Percentiles rank a stretch among this genome's conserved stretches.
Evolutionary conservation across 2,797 vertebrate species (phyloP).

Genomic region (Sebastolobus altivelis): DNA sequence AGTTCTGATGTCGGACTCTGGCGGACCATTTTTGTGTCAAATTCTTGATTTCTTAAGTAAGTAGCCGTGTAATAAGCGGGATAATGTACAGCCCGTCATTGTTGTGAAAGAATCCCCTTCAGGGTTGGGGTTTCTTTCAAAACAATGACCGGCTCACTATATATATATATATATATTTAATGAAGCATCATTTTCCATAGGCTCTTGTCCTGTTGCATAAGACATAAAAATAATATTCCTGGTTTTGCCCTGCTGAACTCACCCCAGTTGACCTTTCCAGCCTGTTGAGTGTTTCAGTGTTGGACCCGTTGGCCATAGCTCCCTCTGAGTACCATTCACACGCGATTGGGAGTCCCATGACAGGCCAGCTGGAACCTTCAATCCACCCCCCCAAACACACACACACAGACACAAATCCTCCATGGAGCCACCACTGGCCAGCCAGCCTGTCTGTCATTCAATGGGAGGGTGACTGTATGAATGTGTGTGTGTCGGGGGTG

Average conservation of each 20-base stretch:
- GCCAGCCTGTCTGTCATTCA: constrained; percentile 82
- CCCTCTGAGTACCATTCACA: constrained; percentile 71
- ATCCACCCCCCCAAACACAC: constrained; percentile 42
- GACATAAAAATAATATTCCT: constrained; percentile 26
- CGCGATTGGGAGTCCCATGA: constrained; percentile 79
- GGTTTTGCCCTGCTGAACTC: constrained; percentile 47
- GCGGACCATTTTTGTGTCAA: no score
- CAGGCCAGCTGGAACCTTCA: constrained; percentile 78
- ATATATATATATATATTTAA: no score
- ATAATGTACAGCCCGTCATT: no score
- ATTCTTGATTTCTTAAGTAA: no score
- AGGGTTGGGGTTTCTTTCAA: no score
- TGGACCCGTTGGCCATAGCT: constrained; percentile 62
- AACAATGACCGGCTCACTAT: no score
- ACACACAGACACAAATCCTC: constrained; percentile 37
- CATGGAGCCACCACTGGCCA: constrained; percentile 72
- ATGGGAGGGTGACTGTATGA: constrained; percentile 61
- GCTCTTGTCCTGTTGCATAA: neutral
- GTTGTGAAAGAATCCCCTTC: no score
- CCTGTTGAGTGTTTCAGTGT: constrained; percentile 72
- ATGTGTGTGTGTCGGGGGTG: constrained; percentile 18
- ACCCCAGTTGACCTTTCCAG: constrained; percentile 65
- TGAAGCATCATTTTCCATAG: no score
- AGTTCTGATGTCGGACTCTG: no score
- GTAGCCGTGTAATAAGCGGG: no score